Evolutionary conservation across 1,140 invertebrate genomes (phyloP).

Genomic region (Conus betulinus): DNA sequence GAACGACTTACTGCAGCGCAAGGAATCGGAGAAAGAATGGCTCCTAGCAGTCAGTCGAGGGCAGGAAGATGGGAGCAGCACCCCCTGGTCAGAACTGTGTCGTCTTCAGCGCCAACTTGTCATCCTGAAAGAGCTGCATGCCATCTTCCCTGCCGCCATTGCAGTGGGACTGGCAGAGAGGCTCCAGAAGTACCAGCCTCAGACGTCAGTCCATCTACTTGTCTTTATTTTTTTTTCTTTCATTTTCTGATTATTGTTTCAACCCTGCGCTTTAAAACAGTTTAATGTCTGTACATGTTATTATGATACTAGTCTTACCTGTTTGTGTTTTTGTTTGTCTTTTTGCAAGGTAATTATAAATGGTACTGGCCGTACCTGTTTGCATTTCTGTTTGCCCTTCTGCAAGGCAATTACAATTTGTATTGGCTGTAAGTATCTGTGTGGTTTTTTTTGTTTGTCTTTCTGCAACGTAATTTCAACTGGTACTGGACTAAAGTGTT

Average conservation of each 20-base stretch:
- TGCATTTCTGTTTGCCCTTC: no score
- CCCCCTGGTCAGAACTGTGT: slow-evolving; percentile 47
- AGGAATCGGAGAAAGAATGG: slow-evolving; percentile 55
- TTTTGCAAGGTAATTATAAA: no score
- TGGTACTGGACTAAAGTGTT: no score
- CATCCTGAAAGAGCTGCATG: slow-evolving; percentile 40
- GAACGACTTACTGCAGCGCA: slow-evolving; percentile 49
- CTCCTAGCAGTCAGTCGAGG: slow-evolving; percentile 45
- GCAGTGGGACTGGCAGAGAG: slow-evolving; percentile 63
- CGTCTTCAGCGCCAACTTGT: slow-evolving; percentile 50
- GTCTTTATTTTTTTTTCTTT: neutral
- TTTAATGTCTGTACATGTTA: no score
- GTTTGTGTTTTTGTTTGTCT: no score
- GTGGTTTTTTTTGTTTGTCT: no score
- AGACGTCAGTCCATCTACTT: neutral
- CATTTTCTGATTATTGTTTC: neutral
- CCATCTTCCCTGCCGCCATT: slow-evolving; percentile 54
- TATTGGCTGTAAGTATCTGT: no score
- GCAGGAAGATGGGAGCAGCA: slow-evolving; percentile 14
- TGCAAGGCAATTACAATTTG: no score
- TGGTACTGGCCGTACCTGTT: no score
- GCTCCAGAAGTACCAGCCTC: slow-evolving; percentile 45
- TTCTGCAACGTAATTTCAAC: no score
- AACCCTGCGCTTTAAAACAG: neutral
- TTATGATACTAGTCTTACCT: no score